Evolutionary conservation across 2,797 vertebrate species (phyloP).

Genomic region (Lophius americanus): DNA sequence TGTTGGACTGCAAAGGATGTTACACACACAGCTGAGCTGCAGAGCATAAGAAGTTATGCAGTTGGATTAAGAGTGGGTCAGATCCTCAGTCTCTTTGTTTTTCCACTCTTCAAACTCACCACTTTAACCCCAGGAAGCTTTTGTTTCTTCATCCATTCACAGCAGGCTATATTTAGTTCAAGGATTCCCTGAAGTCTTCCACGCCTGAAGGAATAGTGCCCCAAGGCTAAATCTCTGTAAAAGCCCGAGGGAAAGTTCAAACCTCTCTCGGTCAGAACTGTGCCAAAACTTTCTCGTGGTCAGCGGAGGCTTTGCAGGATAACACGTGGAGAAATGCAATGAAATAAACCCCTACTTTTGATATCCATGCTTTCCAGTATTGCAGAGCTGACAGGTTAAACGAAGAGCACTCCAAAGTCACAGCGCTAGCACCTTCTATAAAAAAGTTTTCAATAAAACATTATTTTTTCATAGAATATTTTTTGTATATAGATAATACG

Average conservation of each 20-base stretch:
- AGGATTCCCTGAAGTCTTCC: constrained; percentile 63
- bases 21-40: constrained; percentile 48
- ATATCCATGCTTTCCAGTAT: constrained; percentile 22
- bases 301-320: constrained; percentile 24
- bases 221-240: constrained; percentile 31
- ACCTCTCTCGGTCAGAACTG: constrained; percentile 36
- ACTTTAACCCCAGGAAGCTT: constrained; percentile 53
- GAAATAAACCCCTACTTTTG: constrained; percentile 11
- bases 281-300: constrained; percentile 12
- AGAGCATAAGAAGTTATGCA: constrained; percentile 50
- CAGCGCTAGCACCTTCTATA: not conserved
- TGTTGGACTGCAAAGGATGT: constrained; percentile 37
- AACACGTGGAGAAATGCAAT: constrained; percentile 34
- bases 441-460: not conserved
- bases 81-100: constrained; percentile 57
- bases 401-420: constrained; percentile 28
- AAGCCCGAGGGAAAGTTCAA: constrained; percentile 46
- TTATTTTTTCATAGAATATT: not conserved
- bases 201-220: constrained; percentile 45
- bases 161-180: constrained; percentile 62
- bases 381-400: constrained; percentile 29
- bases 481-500: constrained; percentile 15
- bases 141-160: constrained; percentile 57
- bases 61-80: constrained; percentile 43
- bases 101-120: constrained; percentile 39